A percentile compares a stretch with the other conserved stretches of the same genome.
These are phyloP conservation scores for Quadroppia sp. DNA, from an alignment of 2,888 invertebrate species.

Conservation along the genomic window DNA sequence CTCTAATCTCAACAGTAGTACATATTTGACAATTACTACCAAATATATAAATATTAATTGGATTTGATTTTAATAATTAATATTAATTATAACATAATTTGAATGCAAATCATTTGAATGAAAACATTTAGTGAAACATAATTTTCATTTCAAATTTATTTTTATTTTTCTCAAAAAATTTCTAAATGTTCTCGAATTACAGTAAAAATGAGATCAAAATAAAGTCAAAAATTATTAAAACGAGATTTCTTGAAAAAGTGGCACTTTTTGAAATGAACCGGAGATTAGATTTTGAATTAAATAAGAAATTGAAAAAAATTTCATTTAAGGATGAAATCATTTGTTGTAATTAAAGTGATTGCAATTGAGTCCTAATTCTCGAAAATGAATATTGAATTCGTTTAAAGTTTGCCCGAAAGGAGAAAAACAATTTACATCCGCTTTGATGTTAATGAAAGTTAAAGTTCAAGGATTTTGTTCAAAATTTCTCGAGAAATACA, in stretches of 20 bases:
- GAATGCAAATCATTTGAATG: too few species aligned
- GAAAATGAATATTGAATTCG: neutral
- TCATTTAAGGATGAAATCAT: neutral
- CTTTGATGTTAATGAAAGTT: slow-evolving; percentile 22
- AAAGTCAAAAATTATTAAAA: neutral
- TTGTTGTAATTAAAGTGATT: neutral
- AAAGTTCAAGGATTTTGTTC: slow-evolving; percentile 8
- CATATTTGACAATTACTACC: too few species aligned
- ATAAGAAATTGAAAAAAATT: neutral
- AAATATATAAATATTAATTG: too few species aligned
- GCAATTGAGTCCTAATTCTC: neutral
- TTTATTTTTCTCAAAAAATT: neutral
- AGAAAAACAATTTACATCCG: slow-evolving; percentile 29
- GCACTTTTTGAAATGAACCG: neutral
- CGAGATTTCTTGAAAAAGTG: neutral
- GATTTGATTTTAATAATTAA: too few species aligned
- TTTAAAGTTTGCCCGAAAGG: neutral
- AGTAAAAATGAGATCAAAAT: neutral
- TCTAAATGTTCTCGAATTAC: neutral
- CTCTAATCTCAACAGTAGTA: too few species aligned
- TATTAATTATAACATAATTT: too few species aligned
- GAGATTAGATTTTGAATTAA: neutral
- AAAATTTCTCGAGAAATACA: neutral
- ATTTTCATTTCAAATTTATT: neutral
- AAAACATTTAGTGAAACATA: neutral